Evolutionary conservation across 1,140 invertebrate genomes (phyloP).

Genomic region (Zaprionus nigranus): DNA sequence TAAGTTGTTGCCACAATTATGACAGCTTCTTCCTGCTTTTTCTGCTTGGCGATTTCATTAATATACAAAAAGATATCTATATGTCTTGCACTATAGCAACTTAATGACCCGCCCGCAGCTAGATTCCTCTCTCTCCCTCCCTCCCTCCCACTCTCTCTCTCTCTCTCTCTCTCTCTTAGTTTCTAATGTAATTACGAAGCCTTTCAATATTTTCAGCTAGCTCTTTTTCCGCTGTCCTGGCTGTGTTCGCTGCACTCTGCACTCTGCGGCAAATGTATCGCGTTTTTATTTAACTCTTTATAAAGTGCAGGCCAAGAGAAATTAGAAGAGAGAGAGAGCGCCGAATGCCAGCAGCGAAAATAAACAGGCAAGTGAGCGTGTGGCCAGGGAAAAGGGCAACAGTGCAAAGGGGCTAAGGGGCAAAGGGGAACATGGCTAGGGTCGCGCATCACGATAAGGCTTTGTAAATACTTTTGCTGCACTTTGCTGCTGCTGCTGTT

Average conservation of each 20-base stretch:
- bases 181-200: conserved; percentile 33
- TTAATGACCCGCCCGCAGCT: not conserved
- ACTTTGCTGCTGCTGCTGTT: conserved; percentile 56
- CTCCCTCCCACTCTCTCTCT: too few species aligned
- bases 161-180: not conserved
- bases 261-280: conserved; percentile 59
- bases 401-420: conserved; percentile 8
- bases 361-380: conserved; percentile 72
- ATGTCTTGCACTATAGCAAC: not conserved
- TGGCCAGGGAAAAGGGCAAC: conserved; percentile 33
- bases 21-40: not conserved
- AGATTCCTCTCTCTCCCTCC: not conserved
- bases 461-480: conserved; percentile 81
- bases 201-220: conserved; percentile 38
- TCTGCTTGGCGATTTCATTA: not conserved
- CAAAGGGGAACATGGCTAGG: conserved; percentile 17
- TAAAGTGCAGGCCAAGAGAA: conserved; percentile 76
- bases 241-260: conserved; percentile 6
- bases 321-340: conserved; percentile 65
- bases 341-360: conserved; percentile 71
- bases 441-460: conserved; percentile 73
- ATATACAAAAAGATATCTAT: not conserved
- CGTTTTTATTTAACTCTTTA: conserved; percentile 76
- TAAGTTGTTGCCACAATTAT: not conserved
- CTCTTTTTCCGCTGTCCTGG: conserved; percentile 15